Conservation (phyloP, 2,113 vertebrate genomes). For the Struthio camelus region DNA sequence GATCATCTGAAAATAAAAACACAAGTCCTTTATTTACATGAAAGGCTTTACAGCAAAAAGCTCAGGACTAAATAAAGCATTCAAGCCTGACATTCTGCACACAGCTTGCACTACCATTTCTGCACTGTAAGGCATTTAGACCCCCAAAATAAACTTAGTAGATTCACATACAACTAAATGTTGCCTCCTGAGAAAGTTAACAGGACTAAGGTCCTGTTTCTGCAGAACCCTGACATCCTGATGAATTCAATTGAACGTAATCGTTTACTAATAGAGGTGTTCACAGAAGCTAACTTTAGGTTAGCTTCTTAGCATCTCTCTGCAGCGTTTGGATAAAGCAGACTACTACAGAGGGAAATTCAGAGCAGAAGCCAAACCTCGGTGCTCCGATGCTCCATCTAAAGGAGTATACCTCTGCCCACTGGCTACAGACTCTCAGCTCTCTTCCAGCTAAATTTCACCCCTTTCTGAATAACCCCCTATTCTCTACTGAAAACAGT, state of each 20-base stretch:
- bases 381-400: neutral
- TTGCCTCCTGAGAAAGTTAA: neutral
- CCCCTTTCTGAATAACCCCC: neutral
- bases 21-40: constrained; percentile 16
- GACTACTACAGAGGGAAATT: neutral
- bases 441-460: neutral
- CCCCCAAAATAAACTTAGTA: neutral
- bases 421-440: neutral
- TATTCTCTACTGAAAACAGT: neutral
- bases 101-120: neutral
- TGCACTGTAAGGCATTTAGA: neutral
- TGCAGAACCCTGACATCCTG: neutral
- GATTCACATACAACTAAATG: neutral
- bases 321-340: neutral
- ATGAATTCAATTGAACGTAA: neutral
- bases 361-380: neutral
- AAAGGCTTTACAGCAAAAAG: constrained; percentile 5
- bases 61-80: neutral
- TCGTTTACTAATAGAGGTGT: neutral
- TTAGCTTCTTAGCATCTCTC: neutral
- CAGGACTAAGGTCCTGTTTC: neutral
- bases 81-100: neutral
- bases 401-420: neutral
- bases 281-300: neutral
- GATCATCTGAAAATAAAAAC: constrained; percentile 76